A percentile compares a stretch with the other conserved stretches of the same genome.
Evolutionary conservation across 1,140 invertebrate genomes (phyloP).

Genomic region (Psilanteris sp.): DNA sequence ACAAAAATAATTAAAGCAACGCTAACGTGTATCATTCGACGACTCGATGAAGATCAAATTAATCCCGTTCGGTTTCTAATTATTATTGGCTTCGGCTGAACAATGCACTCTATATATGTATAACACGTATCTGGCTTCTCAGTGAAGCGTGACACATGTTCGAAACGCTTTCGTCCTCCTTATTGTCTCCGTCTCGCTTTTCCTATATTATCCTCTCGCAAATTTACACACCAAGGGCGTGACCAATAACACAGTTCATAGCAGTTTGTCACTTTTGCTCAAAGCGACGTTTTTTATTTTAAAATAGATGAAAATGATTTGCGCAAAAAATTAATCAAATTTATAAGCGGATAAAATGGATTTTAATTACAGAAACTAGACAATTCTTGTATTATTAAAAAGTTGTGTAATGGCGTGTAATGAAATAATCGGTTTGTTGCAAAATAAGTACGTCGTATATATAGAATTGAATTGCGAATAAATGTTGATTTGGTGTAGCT

Average conservation of each 20-base stretch:
- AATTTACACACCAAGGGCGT: slow-evolving; percentile 13
- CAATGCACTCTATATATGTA: slow-evolving; percentile 42
- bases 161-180: slow-evolving; percentile 26
- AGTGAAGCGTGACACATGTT: slow-evolving; percentile 53
- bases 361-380: no score
- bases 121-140: slow-evolving; percentile 42
- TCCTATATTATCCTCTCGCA: slow-evolving; percentile 9
- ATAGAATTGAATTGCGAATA: no score
- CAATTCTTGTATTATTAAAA: no score
- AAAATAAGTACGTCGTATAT: no score
- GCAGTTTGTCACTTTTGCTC: background rate
- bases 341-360: no score
- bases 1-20: slow-evolving; percentile 13
- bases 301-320: no score
- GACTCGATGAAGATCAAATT: slow-evolving; percentile 36
- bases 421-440: no score
- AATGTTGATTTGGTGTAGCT: no score
- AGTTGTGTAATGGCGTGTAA: no score
- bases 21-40: slow-evolving; percentile 13
- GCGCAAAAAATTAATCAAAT: no score
- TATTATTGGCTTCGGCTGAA: slow-evolving; percentile 41
- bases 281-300: no score
- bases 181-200: slow-evolving; percentile 29
- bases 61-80: slow-evolving; percentile 52
- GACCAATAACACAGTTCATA: slow-evolving; percentile 16